Evolutionary conservation across 2,888 invertebrate species (phyloP), one percentile per base, ranked within the genome.

Genomic region (Conchocele bisecta): DNA sequence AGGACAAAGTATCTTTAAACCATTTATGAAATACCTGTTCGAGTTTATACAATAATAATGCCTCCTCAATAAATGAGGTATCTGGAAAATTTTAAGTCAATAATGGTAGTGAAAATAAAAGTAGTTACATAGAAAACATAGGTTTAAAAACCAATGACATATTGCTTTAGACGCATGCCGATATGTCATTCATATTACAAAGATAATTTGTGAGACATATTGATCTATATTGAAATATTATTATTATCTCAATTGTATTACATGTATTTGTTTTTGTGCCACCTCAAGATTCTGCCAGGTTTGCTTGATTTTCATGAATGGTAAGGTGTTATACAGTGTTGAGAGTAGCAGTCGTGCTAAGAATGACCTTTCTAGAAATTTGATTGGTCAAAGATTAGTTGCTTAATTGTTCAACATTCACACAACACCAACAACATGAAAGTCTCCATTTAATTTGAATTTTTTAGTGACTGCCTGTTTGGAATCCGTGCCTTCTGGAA

Each of bases 351-450:
- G n/a, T n/a, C n/a, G n/a, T n/a, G n/a, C n/a, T n/a, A n/a, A n/a
- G n/a, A n/a, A n/a, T n/a, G n/a, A n/a, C n/a, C n/a, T n/a, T n/a
- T n/a, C n/a, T n/a, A n/a, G n/a, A n/a, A n/a, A n/a, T n/a, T n/a
- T n/a, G n/a, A n/a, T n/a, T n/a, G n/a, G n/a, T n/a, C n/a, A n/a
- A n/a, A n/a, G n/a, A n/a, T n/a, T n/a, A n/a, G n/a, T n/a, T n/a
- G n/a, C n/a, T n/a, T n/a, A n/a, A n/a, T n/a, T n/a, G n/a, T n/a
- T n/a, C n/a, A n/a, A n/a, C n/a, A n/a, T 22, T 80, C 59, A 86
- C 26, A 86, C 82, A 17, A 86, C 85, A 7, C 86, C 86, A 48
- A 86, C 85, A 41, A 86, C 83, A 77, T 86, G 83, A 75, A 83
- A 87, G 51, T 86, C 86, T 31, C 84, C 85, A 59, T 84, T 81